Conservation (phyloP, 30 jellyfish, hydroid and myxozoan species). For the Pseudorhiza aurosa region DNA sequence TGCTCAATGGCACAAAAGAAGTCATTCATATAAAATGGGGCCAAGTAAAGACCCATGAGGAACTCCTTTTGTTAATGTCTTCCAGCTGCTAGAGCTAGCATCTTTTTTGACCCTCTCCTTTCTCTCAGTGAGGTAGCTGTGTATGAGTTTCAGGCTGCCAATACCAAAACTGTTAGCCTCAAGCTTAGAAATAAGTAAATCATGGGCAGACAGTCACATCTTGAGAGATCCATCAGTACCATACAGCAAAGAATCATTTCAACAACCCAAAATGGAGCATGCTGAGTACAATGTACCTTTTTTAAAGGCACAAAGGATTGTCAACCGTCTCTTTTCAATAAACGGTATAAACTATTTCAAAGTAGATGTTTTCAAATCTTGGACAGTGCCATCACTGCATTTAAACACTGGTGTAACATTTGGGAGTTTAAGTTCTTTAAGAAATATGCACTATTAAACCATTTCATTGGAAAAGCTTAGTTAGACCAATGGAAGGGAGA, state of each 20-base stretch:
- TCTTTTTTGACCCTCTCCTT: no score
- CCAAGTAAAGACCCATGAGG: neutral
- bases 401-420: slow-evolving; percentile 22
- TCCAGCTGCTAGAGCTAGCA: no score
- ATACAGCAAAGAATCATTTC: neutral
- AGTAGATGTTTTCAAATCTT: no score
- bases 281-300: neutral
- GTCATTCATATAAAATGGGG: neutral
- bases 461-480: slow-evolving; percentile 32
- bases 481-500: slow-evolving; percentile 20
- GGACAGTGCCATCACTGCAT: slow-evolving; percentile 21
- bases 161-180: neutral
- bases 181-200: neutral
- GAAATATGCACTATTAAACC: slow-evolving; percentile 47
- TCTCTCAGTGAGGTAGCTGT: no score
- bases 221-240: neutral
- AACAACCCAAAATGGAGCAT: neutral
- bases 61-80: neutral
- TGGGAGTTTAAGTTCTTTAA: slow-evolving; percentile 5
- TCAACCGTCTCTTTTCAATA: no score
- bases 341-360: no score
- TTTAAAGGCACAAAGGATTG: neutral
- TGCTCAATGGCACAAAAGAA: no score
- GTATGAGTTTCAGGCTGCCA: no score
- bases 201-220: neutral